Evolutionary conservation across 92 coral and sea anemone species (phyloP), one percentile per base, ranked within the genome.

Genomic region (Epizoanthus rinbou): DNA sequence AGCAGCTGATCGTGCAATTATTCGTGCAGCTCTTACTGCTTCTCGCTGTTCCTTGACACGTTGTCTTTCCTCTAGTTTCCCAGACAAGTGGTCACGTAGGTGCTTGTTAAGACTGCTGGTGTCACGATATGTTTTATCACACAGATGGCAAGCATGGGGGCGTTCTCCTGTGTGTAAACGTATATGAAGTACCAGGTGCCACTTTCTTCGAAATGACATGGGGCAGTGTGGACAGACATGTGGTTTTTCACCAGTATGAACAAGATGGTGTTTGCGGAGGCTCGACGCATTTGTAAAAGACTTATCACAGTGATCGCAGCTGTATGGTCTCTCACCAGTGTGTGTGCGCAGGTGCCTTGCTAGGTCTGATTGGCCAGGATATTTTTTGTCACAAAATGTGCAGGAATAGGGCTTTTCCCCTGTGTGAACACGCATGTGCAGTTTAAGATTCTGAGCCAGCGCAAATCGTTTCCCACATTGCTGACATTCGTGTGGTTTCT

Each of bases 281-380:
- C 82, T 69, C 10, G 82, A 78, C 8, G 82, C 71, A 1, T 69
- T 60, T 4, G 56, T 69, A 78, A 78, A 78, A 5, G 82, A 78
- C 54, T 78, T 69, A 23, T 78, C 82, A 37, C 82, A 78, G n/a
- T 78, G 70, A 60, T 78, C 71, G 25, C 82, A 78, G 23, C 52
- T 78, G 58, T 78, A 78, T n/a, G 82, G 82, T 25, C 82, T 62
- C 64, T 78, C 82, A 9, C 82, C 82, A 39, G 82, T 78, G 57
- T 78, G 82, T 39, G 69, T 78, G 7, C 82, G 82, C 37, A 78
- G 59, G 18, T 78, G 82, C 10, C 64, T 78, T 37, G 82, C 82
- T 39, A 78, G 82, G 24, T 78, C 82, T 14, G 82, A 78, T 60
- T 78, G 69, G 21, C 82, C 82, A 15, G 82, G 82, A 35, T 60